Conservation (phyloP, 2,113 vertebrate species). For the Varanus salvator region DNA sequence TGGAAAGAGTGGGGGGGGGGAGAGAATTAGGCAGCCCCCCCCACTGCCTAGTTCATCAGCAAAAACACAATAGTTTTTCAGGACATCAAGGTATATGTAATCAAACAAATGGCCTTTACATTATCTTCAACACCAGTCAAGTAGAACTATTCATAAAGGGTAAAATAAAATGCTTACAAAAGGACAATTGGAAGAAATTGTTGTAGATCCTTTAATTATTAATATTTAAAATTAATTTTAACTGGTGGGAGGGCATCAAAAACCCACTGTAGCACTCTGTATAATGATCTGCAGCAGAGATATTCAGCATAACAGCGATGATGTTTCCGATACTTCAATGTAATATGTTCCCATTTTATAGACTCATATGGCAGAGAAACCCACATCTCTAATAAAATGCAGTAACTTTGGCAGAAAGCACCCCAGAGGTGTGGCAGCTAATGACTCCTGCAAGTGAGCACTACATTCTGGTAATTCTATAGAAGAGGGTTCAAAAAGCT, state of each 20-base stretch:
- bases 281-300: not conserved
- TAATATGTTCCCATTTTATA: not conserved
- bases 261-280: accelerated
- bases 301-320: not conserved
- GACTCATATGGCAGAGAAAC: not conserved
- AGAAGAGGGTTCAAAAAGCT: not conserved
- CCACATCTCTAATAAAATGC: not conserved
- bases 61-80: not conserved
- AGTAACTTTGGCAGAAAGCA: not conserved
- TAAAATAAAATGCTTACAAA: not conserved
- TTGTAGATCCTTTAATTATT: not conserved
- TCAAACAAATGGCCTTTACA: constrained; percentile 25
- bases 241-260: not conserved
- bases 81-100: not conserved
- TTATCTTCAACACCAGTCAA: not conserved
- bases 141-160: not conserved
- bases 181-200: not conserved
- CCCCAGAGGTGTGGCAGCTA: not conserved
- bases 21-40: constrained; percentile 6
- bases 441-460: not conserved
- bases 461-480: not conserved
- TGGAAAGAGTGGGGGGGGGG: constrained; percentile 28
- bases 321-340: not conserved
- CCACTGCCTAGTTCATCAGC: not conserved
- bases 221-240: not conserved